A percentile compares a stretch with the other conserved stretches of the same genome.
Evolutionary conservation across 2,797 vertebrate species (phyloP).

Genomic region (Danio albolineatus): DNA sequence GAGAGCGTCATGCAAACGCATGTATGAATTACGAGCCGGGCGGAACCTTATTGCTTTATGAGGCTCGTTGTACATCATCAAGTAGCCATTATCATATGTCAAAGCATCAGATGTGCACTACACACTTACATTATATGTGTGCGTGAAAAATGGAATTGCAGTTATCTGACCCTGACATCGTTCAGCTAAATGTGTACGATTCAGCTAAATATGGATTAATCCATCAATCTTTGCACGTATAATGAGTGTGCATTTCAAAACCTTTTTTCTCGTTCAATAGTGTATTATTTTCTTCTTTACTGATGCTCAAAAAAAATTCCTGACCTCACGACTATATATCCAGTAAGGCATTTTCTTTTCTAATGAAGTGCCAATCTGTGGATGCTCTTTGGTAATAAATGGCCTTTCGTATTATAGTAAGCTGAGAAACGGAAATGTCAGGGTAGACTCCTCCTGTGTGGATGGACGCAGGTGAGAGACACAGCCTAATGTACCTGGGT

Average conservation of each 20-base stretch:
- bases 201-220: neutral
- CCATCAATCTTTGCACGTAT: neutral
- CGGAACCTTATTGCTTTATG: neutral
- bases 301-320: neutral
- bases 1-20: constrained; percentile 7
- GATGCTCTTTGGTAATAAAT: constrained; percentile 5
- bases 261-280: neutral
- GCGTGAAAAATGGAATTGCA: neutral
- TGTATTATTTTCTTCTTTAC: neutral
- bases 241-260: neutral
- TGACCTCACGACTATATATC: neutral
- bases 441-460: constrained; percentile 38
- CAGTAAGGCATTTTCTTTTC: neutral
- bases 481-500: constrained; percentile 26
- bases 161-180: neutral
- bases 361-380: neutral
- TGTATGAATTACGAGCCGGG: constrained; percentile 8
- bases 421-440: constrained; percentile 44
- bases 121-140: neutral
- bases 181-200: neutral
- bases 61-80: constrained; percentile 36
- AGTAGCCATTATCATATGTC: constrained; percentile 7
- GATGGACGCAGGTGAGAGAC: constrained; percentile 33
- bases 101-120: neutral
- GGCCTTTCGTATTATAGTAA: constrained; percentile 31